These are phyloP conservation scores for Pemphredon lugubris DNA, from an alignment of 2,888 invertebrate species.

Conservation along the genomic window DNA sequence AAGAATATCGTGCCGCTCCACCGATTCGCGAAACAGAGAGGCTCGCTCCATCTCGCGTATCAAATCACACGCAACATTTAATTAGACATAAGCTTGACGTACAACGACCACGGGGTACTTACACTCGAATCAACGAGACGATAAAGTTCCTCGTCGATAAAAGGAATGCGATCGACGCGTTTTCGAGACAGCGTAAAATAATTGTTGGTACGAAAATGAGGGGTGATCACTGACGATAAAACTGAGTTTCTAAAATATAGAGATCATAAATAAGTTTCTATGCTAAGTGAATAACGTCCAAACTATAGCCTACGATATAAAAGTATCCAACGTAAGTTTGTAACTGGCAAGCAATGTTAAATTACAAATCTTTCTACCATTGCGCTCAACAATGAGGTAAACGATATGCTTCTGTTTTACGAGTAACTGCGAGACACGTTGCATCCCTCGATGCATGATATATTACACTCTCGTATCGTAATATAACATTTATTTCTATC, in stretches of 20 bases:
- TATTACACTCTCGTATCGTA: constrained; percentile 35
- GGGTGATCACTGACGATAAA: no score
- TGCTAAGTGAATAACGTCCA: no score
- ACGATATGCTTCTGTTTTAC: no score
- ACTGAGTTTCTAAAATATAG: no score
- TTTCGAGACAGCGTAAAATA: background rate
- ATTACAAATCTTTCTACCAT: no score
- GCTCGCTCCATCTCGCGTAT: background rate
- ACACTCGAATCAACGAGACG: background rate
- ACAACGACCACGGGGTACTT: background rate
- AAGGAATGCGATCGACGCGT: background rate
- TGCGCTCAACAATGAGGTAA: no score
- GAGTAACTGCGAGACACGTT: no score
- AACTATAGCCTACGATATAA: no score
- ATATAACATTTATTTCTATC: constrained; percentile 69
- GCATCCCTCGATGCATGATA: constrained; percentile 8
- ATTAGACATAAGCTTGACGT: background rate
- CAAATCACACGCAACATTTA: background rate
- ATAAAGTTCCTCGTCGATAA: background rate
- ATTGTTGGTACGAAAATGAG: no score
- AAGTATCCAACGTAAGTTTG: no score
- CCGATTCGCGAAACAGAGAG: background rate
- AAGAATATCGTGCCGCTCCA: background rate
- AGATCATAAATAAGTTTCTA: no score
- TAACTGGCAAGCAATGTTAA: no score